phyloP scores from a whole-genome alignment of 2,888 invertebrate genomes.

The Tetrapedia diversipes region DNA sequence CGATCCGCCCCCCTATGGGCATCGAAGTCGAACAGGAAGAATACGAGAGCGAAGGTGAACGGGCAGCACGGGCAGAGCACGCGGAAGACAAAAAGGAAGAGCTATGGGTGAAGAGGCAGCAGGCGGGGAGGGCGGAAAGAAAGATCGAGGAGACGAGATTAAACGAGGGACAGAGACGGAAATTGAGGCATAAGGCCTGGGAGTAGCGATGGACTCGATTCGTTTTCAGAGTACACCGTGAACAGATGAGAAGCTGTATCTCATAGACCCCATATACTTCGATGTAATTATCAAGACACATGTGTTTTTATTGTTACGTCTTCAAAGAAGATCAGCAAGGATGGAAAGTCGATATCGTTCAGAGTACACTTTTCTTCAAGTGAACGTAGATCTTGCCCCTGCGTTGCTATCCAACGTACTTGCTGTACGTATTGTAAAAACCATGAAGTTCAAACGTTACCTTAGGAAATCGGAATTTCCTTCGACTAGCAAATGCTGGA shows the following conservation, averaged over 20 bases:
- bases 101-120: slow-evolving; percentile 3
- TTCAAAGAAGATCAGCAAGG: too few species aligned
- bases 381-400: too few species aligned
- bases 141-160: slow-evolving; percentile 15
- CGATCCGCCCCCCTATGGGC: slow-evolving; percentile 34
- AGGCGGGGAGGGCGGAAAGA: background rate
- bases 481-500: background rate
- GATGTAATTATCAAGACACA: too few species aligned
- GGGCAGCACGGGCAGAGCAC: slow-evolving; percentile 19
- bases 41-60: slow-evolving; percentile 12
- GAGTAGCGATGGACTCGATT: slow-evolving; percentile 30
- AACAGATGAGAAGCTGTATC: too few species aligned
- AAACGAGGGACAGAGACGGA: slow-evolving; percentile 22
- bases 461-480: background rate
- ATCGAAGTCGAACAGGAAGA: slow-evolving; percentile 31
- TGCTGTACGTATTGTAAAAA: too few species aligned
- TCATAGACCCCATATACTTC: too few species aligned
- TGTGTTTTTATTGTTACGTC: too few species aligned
- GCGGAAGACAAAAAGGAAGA: slow-evolving; percentile 30
- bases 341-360: too few species aligned
- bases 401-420: too few species aligned
- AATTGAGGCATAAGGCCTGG: slow-evolving; percentile 7
- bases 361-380: too few species aligned
- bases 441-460: background rate
- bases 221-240: background rate